phyloP scores from a whole-genome alignment of 2,797 vertebrate genomes.

The Mastacembelus armatus region DNA sequence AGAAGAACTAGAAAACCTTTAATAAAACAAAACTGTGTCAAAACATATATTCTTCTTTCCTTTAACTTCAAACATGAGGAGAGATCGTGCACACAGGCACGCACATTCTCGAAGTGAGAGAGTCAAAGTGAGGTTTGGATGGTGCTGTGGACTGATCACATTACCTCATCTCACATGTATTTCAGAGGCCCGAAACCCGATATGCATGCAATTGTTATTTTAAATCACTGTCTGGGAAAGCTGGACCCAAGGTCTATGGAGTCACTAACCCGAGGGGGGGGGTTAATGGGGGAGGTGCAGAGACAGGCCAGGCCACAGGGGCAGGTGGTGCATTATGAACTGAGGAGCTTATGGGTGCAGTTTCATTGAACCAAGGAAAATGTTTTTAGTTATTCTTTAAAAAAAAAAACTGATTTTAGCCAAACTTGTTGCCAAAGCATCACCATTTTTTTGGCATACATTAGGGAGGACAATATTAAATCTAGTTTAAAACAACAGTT shows the following conservation, averaged over 20 bases:
- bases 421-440: not conserved
- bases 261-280: slow-evolving; percentile 67
- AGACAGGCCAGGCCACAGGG: slow-evolving; percentile 55
- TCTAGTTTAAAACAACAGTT: not conserved
- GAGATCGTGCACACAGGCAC: slow-evolving; percentile 25
- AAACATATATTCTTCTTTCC: not conserved
- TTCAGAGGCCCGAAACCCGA: slow-evolving; percentile 83
- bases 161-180: slow-evolving; percentile 86
- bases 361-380: slow-evolving; percentile 41
- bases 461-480: not conserved
- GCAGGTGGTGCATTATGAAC: slow-evolving; percentile 63
- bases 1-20: slow-evolving; percentile 2
- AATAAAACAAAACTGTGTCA: not conserved
- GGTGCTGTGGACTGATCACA: slow-evolving; percentile 77
- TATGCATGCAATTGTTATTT: slow-evolving; percentile 87
- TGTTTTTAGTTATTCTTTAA: slow-evolving; percentile 3
- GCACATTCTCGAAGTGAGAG: slow-evolving; percentile 50
- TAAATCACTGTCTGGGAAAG: slow-evolving; percentile 85
- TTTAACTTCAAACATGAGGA: slow-evolving; percentile 37
- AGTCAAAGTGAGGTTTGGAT: slow-evolving; percentile 64
- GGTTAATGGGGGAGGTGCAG: slow-evolving; percentile 23
- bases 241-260: slow-evolving; percentile 74
- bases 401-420: slow-evolving; percentile 5
- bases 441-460: not conserved
- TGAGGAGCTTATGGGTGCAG: slow-evolving; percentile 38